Percentiles rank a stretch among this genome's conserved stretches.
These are phyloP conservation scores for Sarcophaga carnaria DNA, from an alignment of 2,888 invertebrate genomes.

Conservation along the genomic window DNA sequence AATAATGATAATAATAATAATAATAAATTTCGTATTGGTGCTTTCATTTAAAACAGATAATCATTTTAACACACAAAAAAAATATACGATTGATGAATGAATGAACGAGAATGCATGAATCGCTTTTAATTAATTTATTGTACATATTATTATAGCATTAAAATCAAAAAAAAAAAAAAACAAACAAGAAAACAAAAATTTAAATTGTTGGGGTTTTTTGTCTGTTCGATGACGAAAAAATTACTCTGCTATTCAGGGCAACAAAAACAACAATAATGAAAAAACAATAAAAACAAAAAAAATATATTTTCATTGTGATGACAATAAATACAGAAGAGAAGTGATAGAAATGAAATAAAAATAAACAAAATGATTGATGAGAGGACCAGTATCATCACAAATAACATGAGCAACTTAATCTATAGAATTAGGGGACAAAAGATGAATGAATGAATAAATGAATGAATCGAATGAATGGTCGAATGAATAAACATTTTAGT, in stretches of 20 bases:
- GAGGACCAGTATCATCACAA: slow-evolving; percentile 36
- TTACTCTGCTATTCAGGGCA: not conserved
- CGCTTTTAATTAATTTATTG: slow-evolving; percentile 5
- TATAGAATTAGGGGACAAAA: not conserved
- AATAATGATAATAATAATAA: no score
- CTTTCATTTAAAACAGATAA: not conserved
- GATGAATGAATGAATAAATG: not conserved
- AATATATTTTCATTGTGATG: not conserved
- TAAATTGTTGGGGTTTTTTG: no score
- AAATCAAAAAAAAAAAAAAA: not conserved
- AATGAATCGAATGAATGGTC: not conserved
- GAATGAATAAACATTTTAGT: not conserved
- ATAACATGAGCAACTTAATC: slow-evolving; percentile 23
- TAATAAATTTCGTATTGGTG: not conserved
- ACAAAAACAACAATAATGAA: not conserved
- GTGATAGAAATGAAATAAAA: not conserved
- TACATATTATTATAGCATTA: slow-evolving; percentile 17
- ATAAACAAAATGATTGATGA: slow-evolving; percentile 57
- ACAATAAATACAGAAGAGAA: not conserved
- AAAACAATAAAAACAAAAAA: not conserved
- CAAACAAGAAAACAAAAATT: no score
- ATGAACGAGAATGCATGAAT: not conserved
- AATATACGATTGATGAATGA: not conserved
- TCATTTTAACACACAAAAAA: not conserved
- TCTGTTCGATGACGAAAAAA: not conserved